phyloP scores from a whole-genome alignment of 53 echinoderm and acorn worm species.

The Actinopyga echinites region DNA sequence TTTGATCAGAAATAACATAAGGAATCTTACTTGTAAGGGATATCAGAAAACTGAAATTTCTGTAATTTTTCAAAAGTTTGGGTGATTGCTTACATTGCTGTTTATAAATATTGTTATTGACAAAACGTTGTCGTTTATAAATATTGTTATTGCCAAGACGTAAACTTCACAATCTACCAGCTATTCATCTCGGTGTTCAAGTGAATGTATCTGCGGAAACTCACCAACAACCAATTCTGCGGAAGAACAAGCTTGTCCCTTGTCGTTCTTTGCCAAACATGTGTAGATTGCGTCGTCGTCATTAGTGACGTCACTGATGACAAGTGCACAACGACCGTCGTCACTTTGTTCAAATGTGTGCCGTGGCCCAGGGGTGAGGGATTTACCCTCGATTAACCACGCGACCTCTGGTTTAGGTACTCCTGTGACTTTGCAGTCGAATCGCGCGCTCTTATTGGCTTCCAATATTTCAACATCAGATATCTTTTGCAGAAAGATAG shows the following conservation, averaged over 20 bases:
- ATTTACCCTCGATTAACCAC: conserved; percentile 82
- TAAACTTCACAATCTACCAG: no score
- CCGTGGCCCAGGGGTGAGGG: conserved; percentile 42
- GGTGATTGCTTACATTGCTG: no score
- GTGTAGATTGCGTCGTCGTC: conserved; percentile 95
- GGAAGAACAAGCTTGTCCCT: conserved; percentile 74
- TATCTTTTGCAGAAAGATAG: conserved; percentile 71
- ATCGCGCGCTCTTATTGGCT: conserved; percentile 60
- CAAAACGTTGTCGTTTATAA: no score
- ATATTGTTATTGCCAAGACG: no score
- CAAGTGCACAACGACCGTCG: conserved; percentile 69
- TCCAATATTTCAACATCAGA: conserved; percentile 64
- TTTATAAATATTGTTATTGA: no score
- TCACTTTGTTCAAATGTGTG: conserved; percentile 42
- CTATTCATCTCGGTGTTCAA: no score
- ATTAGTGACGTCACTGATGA: conserved; percentile 72
- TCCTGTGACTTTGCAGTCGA: conserved; percentile 76
- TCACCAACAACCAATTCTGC: conserved; percentile 87
- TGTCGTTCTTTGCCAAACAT: conserved; percentile 78
- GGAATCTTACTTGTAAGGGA: no score
- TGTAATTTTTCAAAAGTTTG: no score
- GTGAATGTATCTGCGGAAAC: neutral
- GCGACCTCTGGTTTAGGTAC: conserved; percentile 74
- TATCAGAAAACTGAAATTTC: no score
- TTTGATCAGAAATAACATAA: no score